Conservation (phyloP, 2,888 invertebrate genomes). For the Perdita meconis region DNA sequence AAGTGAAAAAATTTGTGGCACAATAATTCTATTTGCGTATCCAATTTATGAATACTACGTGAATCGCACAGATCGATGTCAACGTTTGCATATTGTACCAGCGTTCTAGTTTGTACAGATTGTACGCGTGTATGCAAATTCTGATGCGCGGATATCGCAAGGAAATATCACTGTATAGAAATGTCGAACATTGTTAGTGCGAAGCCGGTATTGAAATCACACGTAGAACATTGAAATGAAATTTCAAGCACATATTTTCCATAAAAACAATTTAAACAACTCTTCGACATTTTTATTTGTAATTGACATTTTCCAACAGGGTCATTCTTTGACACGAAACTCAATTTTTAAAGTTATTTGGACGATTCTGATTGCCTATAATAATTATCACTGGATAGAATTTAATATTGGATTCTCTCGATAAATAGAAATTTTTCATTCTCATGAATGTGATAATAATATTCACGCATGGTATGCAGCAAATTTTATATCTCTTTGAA, state of each 20-base stretch:
- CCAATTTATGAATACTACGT: conserved; percentile 14
- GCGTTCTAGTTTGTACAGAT: conserved; percentile 9
- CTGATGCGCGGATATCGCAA: not conserved
- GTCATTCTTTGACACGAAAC: too few species aligned
- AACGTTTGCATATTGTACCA: conserved; percentile 34
- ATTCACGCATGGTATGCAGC: too few species aligned
- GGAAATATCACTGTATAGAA: conserved; percentile 7
- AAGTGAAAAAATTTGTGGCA: too few species aligned
- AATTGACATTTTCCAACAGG: too few species aligned
- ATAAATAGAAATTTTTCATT: too few species aligned
- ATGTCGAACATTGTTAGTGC: not conserved
- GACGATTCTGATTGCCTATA: too few species aligned
- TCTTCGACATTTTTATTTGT: too few species aligned
- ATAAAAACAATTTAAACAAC: not conserved
- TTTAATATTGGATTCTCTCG: too few species aligned
- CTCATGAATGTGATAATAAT: too few species aligned
- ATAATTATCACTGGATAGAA: too few species aligned
- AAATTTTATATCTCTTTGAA: too few species aligned
- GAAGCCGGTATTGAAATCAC: conserved; percentile 8
- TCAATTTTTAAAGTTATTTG: too few species aligned
- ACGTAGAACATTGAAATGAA: not conserved
- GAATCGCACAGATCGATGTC: conserved; percentile 35
- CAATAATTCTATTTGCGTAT: conserved; percentile 20
- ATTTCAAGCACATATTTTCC: not conserved
- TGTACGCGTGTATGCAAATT: conserved; percentile 27